phyloP scores from a whole-genome alignment of 2,797 vertebrate genomes.

The Hirundo rustica region DNA sequence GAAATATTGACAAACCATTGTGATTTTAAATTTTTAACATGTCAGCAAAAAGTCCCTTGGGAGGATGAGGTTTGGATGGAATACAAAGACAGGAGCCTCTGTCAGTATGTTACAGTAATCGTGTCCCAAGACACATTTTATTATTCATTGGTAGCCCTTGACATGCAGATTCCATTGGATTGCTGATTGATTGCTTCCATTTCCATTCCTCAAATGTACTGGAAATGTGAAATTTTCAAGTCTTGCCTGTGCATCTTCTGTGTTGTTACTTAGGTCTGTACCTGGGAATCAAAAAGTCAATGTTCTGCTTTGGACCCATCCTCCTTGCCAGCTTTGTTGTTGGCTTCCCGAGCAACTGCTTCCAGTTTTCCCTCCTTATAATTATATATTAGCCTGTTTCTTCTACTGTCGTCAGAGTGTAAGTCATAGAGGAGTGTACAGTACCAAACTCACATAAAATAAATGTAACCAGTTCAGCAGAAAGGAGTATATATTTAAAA shows the following conservation, averaged over 20 bases:
- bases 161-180: not conserved
- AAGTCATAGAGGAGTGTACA: not conserved
- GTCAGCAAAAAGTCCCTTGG: not conserved
- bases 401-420: slow-evolving; percentile 9
- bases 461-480: slow-evolving; percentile 37
- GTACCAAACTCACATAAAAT: slow-evolving; percentile 49
- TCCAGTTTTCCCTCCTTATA: slow-evolving; percentile 50
- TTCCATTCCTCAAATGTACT: not conserved
- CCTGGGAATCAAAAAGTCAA: not conserved
- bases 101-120: not conserved
- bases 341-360: slow-evolving; percentile 57
- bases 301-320: not conserved
- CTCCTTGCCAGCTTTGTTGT: slow-evolving; percentile 43
- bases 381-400: slow-evolving; percentile 46
- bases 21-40: not conserved
- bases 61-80: not conserved
- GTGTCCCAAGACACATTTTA: not conserved
- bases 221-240: not conserved
- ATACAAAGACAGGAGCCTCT: not conserved
- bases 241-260: not conserved
- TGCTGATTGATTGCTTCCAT: not conserved
- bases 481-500: slow-evolving; percentile 34
- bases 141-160: not conserved
- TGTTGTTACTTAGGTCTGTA: slow-evolving; percentile 13
- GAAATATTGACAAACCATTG: not conserved